Conservation (phyloP, 2,888 invertebrate genomes). For the Ommatoiulus sabulosus region DNA sequence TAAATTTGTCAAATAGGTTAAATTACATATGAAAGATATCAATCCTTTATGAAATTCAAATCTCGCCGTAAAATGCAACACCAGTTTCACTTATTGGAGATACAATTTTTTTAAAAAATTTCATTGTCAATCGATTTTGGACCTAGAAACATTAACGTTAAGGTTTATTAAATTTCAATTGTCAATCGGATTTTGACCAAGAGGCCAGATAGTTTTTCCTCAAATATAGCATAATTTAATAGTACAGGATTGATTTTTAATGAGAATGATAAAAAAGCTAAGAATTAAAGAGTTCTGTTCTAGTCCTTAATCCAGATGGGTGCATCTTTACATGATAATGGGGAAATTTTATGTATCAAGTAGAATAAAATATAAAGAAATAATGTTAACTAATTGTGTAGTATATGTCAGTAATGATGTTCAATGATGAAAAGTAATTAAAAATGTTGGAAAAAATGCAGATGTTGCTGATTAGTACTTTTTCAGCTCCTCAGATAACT, state of each 20-base stretch:
- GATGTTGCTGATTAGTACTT: not conserved
- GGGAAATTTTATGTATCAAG: not conserved
- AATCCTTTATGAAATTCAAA: not conserved
- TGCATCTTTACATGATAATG: not conserved
- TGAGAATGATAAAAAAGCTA: too few species aligned
- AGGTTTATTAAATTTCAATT: too few species aligned
- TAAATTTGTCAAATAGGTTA: not conserved
- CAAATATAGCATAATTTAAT: too few species aligned
- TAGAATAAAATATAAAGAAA: not conserved
- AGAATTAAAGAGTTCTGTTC: too few species aligned
- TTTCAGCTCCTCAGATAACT: not conserved
- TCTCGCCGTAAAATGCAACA: not conserved
- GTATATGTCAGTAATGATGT: slow-evolving; percentile 17
- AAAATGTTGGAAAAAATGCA: not conserved
- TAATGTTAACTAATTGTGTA: slow-evolving; percentile 29
- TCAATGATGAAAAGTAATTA: slow-evolving; percentile 40
- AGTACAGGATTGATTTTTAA: too few species aligned
- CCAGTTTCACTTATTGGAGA: not conserved
- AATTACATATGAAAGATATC: not conserved
- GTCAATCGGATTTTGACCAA: too few species aligned
- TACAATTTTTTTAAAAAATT: too few species aligned
- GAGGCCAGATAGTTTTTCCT: too few species aligned
- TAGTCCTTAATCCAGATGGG: slow-evolving; percentile 15
- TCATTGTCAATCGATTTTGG: too few species aligned
- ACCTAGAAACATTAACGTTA: too few species aligned